Conservation (phyloP, 2,888 invertebrate genomes). For the Nomada ruficornis region DNA sequence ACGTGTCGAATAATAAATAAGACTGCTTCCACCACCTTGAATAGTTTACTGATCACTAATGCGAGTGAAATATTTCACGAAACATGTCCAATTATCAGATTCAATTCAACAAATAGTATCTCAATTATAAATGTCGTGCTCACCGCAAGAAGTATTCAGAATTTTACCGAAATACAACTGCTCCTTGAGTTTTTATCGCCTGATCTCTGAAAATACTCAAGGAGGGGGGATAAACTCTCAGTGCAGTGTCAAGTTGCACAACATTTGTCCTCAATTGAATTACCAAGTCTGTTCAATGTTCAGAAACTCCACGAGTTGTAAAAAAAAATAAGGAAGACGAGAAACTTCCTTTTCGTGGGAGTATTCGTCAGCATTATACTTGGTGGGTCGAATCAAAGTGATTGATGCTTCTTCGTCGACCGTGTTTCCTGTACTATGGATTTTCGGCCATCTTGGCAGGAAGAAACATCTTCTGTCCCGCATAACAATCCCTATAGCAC, state of each 20-base stretch:
- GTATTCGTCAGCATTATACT: conserved; percentile 28
- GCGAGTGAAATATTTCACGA: no score
- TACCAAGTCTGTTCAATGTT: not conserved
- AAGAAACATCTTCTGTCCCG: not conserved
- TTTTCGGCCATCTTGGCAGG: conserved; percentile 48
- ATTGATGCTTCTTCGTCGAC: conserved; percentile 48
- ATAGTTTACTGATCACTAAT: not conserved
- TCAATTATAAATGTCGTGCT: no score
- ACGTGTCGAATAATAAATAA: conserved; percentile 4
- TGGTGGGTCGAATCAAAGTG: conserved; percentile 46
- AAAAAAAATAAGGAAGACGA: conserved; percentile 16
- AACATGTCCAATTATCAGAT: no score
- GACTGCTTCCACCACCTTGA: not conserved
- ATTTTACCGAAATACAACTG: not conserved
- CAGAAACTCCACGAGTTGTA: not conserved
- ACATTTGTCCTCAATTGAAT: no score
- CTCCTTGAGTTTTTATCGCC: not conserved
- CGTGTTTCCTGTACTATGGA: conserved; percentile 39
- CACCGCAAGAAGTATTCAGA: no score
- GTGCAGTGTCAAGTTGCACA: no score
- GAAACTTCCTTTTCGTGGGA: conserved; percentile 6
- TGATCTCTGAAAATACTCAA: not conserved
- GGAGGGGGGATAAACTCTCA: not conserved
- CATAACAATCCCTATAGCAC: not conserved
- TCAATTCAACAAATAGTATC: no score